A percentile compares a stretch with the other conserved stretches of the same genome.
phyloP scores from a whole-genome alignment of 2,113 vertebrate species.

The Ptilonorhynchus violaceus region DNA sequence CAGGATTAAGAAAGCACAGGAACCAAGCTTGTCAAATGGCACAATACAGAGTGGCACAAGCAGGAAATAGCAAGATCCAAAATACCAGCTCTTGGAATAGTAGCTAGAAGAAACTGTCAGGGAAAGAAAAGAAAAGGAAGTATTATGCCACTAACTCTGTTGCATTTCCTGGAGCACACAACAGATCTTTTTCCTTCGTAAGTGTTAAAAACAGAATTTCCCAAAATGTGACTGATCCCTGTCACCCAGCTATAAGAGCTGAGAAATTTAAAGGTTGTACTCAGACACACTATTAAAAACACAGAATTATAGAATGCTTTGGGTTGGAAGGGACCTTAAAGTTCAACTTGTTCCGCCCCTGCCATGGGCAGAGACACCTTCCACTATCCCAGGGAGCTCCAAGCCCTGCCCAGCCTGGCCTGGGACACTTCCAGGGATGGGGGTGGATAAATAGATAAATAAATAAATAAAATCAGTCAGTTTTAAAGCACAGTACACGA shows the following conservation, averaged over 20 bases:
- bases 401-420: rapidly evolving
- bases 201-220: neutral
- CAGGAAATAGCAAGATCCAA: neutral
- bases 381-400: rapidly evolving
- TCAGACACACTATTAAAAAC: neutral
- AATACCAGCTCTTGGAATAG: neutral
- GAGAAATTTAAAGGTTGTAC: neutral
- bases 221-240: neutral
- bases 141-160: neutral
- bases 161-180: neutral
- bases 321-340: neutral
- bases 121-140: neutral
- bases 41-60: neutral
- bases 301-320: neutral
- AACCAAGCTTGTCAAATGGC: neutral
- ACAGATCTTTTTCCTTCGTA: neutral
- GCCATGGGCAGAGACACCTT: neutral
- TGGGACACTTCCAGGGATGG: neutral
- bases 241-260: neutral
- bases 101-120: neutral
- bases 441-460: neutral
- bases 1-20: neutral
- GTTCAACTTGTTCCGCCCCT: rapidly evolving
- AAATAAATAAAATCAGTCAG: neutral
- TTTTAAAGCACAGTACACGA: neutral